Base-by-base conservation (phyloP, 2,113 vertebrate species). In the Sterrhoptilus dennistouni region DNA sequence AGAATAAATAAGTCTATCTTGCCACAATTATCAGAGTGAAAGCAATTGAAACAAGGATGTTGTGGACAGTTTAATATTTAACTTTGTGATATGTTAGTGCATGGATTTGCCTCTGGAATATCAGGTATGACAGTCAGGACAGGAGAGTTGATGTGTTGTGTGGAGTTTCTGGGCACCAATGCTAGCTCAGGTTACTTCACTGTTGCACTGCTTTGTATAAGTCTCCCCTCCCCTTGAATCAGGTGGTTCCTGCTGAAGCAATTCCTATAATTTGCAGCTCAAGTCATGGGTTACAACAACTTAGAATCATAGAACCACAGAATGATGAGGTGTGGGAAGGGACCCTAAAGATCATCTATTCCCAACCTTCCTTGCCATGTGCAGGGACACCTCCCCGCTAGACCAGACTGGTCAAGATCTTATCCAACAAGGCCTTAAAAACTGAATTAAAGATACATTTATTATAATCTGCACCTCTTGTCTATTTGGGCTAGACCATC, bases 181-280 rank as follows among this genome's bases (percentile, higher is more conserved):
- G 0, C 20, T 44, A 52, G 27, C 25, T n/a, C 24, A 45, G 24
- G 11, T 53, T 45, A 13, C 11, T 12, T 54, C 21, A 49, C 17
- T 22, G 11, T 25, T 17, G 9, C 5, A 19, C 5, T 14, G 9
- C 14, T 69, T 27, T 44, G 54, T 45, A 5, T 21, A 24, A 24
- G 13, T 29, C 53, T 47, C 14, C 4, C 22, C 7, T 8, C 10
- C 5, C 7, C 2, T n/a, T 5, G 3, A 28, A 29, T 27, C 20
- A 60, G 13, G 21, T 12, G 6, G 3, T 6, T 54, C 20, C 24
- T 0, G 1, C 12, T 44, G 23, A 65, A 81, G 50, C 5, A 33
- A 36, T 21, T 70, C 13, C 31, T 27, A 2, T 22, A 49, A 27
- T 31, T 31, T 44, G 8, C 20, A 38, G 29, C 38, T 38, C 33